A percentile compares a stretch with the other conserved stretches of the same genome.
These are phyloP conservation scores for rat (Rattus norvegicus) DNA, from an alignment of 2,113 vertebrate genomes.

Conservation along the genomic window DNA sequence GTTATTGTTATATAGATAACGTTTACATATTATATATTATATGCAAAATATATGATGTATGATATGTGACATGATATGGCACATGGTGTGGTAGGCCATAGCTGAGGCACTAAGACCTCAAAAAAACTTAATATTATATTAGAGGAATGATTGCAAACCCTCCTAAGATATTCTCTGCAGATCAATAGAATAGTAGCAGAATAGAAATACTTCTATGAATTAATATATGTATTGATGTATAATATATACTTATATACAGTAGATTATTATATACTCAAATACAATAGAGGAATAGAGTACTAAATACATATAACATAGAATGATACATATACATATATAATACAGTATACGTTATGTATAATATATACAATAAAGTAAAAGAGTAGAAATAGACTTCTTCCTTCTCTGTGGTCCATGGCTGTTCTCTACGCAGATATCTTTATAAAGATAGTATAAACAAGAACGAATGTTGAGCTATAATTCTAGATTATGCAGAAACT, in stretches of 20 bases:
- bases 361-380: too few relatives aligned
- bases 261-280: too few relatives aligned
- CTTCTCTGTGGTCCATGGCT: not conserved
- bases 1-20: not conserved
- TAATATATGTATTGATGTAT: too few relatives aligned
- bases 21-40: not conserved
- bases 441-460: not conserved
- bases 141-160: not conserved
- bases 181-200: too few relatives aligned
- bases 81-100: not conserved
- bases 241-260: too few relatives aligned
- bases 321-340: too few relatives aligned
- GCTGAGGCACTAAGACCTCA: not conserved
- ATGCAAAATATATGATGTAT: too few relatives aligned
- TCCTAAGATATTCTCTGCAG: not conserved
- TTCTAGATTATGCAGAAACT: not conserved
- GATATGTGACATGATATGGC: too few relatives aligned
- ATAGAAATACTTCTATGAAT: too few relatives aligned
- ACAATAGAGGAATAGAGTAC: too few relatives aligned
- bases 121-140: not conserved
- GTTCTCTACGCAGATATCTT: not conserved
- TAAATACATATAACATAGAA: too few relatives aligned
- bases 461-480: not conserved
- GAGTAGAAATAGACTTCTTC: not conserved
- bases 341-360: too few relatives aligned